Conservation (phyloP, 1,140 invertebrate species). For the Scylla paramamosain region DNA sequence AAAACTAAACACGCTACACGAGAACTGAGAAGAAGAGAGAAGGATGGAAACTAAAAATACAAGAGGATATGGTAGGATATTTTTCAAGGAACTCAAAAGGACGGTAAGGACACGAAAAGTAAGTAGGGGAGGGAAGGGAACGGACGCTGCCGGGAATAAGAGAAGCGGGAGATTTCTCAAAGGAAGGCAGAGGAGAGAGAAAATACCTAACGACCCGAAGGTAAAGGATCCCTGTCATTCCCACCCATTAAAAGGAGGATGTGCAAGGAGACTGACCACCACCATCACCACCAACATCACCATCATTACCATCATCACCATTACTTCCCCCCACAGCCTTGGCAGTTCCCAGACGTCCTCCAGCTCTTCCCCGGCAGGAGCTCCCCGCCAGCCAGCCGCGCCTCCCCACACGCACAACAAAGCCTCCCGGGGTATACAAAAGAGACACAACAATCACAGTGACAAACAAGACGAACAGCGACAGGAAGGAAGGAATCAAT, state of each 20-base stretch:
- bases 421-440: background rate
- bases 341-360: background rate
- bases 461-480: background rate
- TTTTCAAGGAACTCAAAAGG: too few species aligned
- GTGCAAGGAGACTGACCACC: background rate
- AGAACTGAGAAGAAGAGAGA: too few species aligned
- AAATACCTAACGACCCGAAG: background rate
- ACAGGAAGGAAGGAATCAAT: background rate
- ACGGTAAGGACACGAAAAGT: too few species aligned
- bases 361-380: background rate
- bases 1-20: too few species aligned
- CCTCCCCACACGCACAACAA: background rate
- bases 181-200: background rate
- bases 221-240: background rate
- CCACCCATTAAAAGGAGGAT: background rate
- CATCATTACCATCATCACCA: too few species aligned
- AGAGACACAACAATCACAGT: background rate
- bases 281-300: background rate
- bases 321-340: background rate
- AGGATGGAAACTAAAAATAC: too few species aligned
- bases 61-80: too few species aligned
- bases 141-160: too few species aligned
- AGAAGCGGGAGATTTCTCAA: too few species aligned
- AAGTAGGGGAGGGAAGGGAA: too few species aligned
- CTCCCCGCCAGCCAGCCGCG: background rate